These are phyloP conservation scores for Apis mellifera DNA, from an alignment of 1,140 invertebrate species.

Conservation along the genomic window DNA sequence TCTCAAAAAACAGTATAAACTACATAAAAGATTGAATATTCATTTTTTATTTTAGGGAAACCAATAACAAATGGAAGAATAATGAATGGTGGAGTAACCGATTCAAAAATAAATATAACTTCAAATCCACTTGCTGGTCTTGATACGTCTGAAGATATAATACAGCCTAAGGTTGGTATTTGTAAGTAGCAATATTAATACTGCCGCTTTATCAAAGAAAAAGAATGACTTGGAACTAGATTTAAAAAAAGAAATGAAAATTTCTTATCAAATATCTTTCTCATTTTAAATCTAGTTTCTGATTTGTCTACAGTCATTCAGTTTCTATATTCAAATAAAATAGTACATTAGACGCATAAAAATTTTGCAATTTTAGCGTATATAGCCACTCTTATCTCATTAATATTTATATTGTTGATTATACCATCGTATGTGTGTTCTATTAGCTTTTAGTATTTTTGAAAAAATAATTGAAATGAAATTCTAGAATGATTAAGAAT, in stretches of 20 bases:
- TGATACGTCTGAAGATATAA: constrained; percentile 82
- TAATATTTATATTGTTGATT: constrained; percentile 16
- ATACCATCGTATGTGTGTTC: constrained; percentile 30
- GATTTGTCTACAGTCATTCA: constrained; percentile 15
- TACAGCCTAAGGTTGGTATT: constrained; percentile 81
- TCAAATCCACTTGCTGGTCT: constrained; percentile 86
- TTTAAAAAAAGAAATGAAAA: not conserved
- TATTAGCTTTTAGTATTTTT: constrained; percentile 3
- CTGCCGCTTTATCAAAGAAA: constrained; percentile 44
- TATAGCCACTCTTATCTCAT: constrained; percentile 1
- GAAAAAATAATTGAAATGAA: not conserved
- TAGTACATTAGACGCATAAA: constrained; percentile 17
- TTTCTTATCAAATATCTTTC: not conserved
- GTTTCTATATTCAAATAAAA: constrained; percentile 12
- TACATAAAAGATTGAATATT: not conserved
- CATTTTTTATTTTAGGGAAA: constrained; percentile 68
- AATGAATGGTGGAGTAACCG: constrained; percentile 78
- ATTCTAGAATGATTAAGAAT: not conserved
- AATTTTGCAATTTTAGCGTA: constrained; percentile 22
- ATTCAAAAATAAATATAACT: constrained; percentile 86
- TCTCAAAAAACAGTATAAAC: constrained; percentile 51
- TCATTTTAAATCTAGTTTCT: not conserved
- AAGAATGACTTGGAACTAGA: constrained; percentile 39
- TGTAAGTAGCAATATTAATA: constrained; percentile 58
- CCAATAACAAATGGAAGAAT: constrained; percentile 84